Conservation (phyloP, 1,140 invertebrate species). For the Penaeus indicus region DNA sequence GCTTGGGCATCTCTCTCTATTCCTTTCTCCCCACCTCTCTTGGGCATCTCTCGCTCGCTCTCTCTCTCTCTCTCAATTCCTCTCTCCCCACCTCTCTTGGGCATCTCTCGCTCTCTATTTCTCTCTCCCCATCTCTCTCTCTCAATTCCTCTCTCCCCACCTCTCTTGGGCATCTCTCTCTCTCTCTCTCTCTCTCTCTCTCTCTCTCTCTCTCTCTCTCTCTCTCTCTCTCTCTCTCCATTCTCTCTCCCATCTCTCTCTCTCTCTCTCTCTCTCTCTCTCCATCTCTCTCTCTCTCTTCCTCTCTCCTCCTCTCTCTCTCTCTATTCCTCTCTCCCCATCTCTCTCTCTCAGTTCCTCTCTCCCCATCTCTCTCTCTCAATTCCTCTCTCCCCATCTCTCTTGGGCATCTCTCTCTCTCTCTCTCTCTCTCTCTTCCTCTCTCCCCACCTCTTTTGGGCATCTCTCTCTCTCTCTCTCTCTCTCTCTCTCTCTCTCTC, state of each 20-base stretch:
- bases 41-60: not conserved
- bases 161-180: not conserved
- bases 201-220: not conserved
- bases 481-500: slow-evolving; percentile 19
- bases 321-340: not conserved
- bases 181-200: not conserved
- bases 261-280: too few species aligned
- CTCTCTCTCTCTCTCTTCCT: not conserved
- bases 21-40: not conserved
- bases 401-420: not conserved
- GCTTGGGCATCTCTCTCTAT: not conserved
- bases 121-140: too few species aligned
- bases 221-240: not conserved
- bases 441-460: not conserved
- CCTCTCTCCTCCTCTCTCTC: not conserved
- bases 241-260: not conserved
- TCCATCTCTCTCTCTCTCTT: not conserved
- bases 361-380: not conserved
- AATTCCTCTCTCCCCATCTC: slow-evolving; percentile 1
- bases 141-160: too few species aligned
- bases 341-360: not conserved
- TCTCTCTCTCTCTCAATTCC: not conserved
- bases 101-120: not conserved
- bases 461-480: not conserved
- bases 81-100: not conserved